phyloP scores from a whole-genome alignment of 2,113 vertebrate species.

The Athene cunicularia region DNA sequence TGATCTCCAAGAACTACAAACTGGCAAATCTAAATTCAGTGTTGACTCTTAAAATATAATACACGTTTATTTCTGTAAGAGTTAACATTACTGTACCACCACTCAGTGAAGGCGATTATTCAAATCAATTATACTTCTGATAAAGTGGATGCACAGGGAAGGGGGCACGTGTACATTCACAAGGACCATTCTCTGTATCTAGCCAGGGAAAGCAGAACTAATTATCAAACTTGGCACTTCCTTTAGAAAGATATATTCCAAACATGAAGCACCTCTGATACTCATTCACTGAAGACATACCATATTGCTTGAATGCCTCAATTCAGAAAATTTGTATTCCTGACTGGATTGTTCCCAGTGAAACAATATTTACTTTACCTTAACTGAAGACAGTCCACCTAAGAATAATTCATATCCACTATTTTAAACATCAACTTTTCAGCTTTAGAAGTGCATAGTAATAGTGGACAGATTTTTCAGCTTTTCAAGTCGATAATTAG shows the following conservation, averaged over 20 bases:
- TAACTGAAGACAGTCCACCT: not conserved
- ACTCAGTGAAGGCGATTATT: not conserved
- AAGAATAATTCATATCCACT: not conserved
- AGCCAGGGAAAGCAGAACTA: not conserved
- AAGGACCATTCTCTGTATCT: not conserved
- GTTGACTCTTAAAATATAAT: not conserved
- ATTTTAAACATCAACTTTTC: not conserved
- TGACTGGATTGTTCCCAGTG: not conserved
- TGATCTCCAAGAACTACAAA: not conserved
- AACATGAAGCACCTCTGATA: not conserved
- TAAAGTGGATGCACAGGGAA: not conserved
- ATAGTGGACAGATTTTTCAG: not conserved
- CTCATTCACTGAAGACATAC: not conserved
- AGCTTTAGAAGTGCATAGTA: not conserved
- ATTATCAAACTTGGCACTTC: not conserved
- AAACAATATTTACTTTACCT: not conserved
- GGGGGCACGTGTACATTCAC: not conserved
- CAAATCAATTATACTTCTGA: not conserved
- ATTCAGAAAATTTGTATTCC: not conserved
- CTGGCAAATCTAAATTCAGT: not conserved
- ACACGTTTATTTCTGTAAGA: not conserved
- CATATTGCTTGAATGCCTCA: not conserved
- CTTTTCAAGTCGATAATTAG: not conserved
- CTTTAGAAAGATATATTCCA: not conserved
- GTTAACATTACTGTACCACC: not conserved